phyloP scores from a whole-genome alignment of 2,888 invertebrate species.

The Tinea trinotella region DNA sequence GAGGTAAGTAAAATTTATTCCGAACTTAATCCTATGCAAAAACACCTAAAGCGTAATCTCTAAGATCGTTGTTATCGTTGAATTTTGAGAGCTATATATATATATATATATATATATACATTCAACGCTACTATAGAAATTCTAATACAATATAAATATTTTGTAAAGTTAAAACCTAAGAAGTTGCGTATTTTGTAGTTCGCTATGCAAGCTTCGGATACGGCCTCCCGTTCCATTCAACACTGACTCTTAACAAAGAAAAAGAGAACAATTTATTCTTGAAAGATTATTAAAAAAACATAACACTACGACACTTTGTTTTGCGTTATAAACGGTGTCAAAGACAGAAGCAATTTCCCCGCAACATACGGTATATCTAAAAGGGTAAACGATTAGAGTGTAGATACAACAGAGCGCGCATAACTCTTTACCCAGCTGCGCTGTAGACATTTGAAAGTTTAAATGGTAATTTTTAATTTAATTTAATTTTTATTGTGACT shows the following conservation, averaged over 20 bases:
- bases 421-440: too few relatives aligned
- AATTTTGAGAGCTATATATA: constrained; percentile 11
- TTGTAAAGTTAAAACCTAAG: not conserved
- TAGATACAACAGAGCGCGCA: not conserved
- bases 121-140: not conserved
- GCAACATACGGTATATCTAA: constrained; percentile 11
- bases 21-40: constrained; percentile 12
- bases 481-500: too few relatives aligned
- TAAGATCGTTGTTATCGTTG: constrained; percentile 10
- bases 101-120: not conserved
- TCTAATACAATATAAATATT: not conserved
- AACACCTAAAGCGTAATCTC: constrained; percentile 13
- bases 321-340: constrained; percentile 4
- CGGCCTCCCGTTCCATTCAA: too few relatives aligned
- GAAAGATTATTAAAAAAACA: not conserved
- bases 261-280: not conserved
- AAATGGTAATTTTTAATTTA: too few relatives aligned
- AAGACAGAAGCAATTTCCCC: constrained; percentile 10
- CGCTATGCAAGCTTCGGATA: too few relatives aligned
- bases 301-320: not conserved
- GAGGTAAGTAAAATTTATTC: constrained; percentile 14
- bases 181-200: not conserved
- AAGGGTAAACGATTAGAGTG: not conserved
- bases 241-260: not conserved
- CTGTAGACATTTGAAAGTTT: too few relatives aligned